Percentiles rank a stretch among this genome's conserved stretches.
Conservation (phyloP, 1,140 invertebrate genomes). For the Aphelinus certus region DNA sequence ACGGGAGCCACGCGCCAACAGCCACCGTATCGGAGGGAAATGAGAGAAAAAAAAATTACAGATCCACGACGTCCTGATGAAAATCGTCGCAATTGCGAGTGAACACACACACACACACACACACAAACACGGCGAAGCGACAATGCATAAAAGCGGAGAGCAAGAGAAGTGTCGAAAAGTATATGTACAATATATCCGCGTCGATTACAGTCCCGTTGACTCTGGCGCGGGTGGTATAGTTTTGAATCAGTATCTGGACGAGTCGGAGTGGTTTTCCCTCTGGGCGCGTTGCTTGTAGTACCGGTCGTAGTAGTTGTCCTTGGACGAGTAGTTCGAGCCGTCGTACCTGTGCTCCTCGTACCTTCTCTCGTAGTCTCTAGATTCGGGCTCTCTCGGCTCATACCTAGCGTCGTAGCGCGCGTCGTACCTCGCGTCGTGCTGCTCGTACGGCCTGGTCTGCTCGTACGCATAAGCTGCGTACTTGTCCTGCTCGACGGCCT, state of each 20-base stretch:
- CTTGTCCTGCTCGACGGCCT: slow-evolving; percentile 26
- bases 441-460: background rate
- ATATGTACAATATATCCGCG: no score
- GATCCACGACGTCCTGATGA: background rate
- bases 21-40: no score
- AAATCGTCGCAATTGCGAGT: no score
- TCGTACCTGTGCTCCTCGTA: slow-evolving; percentile 52
- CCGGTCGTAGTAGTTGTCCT: slow-evolving; percentile 64
- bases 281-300: slow-evolving; percentile 63
- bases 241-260: slow-evolving; percentile 58
- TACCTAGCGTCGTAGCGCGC: slow-evolving; percentile 27
- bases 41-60: background rate
- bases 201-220: no score
- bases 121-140: background rate
- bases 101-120: background rate
- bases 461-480: slow-evolving; percentile 49
- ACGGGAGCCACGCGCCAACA: slow-evolving; percentile 41
- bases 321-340: slow-evolving; percentile 53
- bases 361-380: slow-evolving; percentile 47
- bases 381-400: slow-evolving; percentile 17
- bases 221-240: background rate
- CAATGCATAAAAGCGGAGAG: no score
- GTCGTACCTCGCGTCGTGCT: slow-evolving; percentile 31
- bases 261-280: slow-evolving; percentile 59
- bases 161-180: no score